Percentiles rank a stretch among this genome's conserved stretches.
Conservation (phyloP, 92 coral and sea anemone species). For the Epizoanthus fatuus region DNA sequence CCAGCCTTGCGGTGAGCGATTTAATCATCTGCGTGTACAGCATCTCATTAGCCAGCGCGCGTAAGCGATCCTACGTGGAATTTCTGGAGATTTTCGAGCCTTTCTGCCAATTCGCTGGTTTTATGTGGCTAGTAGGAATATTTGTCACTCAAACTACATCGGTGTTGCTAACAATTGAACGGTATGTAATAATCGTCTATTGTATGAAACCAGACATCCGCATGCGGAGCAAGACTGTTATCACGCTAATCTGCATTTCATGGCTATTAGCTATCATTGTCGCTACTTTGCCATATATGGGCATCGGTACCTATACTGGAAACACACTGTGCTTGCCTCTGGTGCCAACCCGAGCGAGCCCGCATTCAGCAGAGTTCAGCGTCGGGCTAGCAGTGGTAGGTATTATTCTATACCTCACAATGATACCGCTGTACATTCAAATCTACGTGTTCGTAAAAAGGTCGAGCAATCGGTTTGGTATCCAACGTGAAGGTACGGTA, state of each 20-base stretch:
- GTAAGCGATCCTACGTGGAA: slow-evolving; percentile 47
- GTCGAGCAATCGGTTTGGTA: slow-evolving; percentile 69
- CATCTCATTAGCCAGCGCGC: slow-evolving; percentile 12
- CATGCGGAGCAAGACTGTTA: slow-evolving; percentile 30
- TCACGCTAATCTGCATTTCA: slow-evolving; percentile 31
- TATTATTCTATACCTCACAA: slow-evolving; percentile 62
- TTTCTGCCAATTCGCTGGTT: slow-evolving; percentile 76
- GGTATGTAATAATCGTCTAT: slow-evolving; percentile 77
- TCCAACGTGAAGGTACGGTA: slow-evolving; percentile 82
- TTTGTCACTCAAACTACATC: slow-evolving; percentile 71
- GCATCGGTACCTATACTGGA: slow-evolving; percentile 80
- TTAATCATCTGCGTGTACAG: slow-evolving; percentile 10
- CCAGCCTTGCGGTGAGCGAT: slow-evolving; percentile 21
- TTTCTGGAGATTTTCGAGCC: slow-evolving; percentile 31
- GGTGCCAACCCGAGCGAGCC: slow-evolving; percentile 72
- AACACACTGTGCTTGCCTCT: slow-evolving; percentile 88
- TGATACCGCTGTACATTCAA: slow-evolving; percentile 75
- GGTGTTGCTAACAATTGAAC: slow-evolving; percentile 72
- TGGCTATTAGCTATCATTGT: slow-evolving; percentile 68
- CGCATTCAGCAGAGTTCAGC: slow-evolving; percentile 68
- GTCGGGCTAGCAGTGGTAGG: slow-evolving; percentile 65
- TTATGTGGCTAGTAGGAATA: slow-evolving; percentile 79
- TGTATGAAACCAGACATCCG: slow-evolving; percentile 74
- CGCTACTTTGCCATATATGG: slow-evolving; percentile 71
- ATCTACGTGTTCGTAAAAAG: slow-evolving; percentile 72